phyloP scores from a whole-genome alignment of 2,888 invertebrate species.

The Anarsia innoxiella region DNA sequence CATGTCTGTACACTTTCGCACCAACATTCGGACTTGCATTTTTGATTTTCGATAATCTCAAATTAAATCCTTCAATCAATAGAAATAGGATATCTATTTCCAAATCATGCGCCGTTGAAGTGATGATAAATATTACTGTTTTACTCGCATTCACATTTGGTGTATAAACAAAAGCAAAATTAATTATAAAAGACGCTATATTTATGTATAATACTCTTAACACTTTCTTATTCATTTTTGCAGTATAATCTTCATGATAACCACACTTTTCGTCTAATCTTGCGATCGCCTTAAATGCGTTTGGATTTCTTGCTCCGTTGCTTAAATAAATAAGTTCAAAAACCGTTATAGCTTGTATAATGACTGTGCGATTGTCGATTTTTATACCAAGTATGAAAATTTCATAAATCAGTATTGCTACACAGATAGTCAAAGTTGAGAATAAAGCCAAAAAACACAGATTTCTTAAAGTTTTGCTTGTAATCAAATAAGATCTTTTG shows the following conservation, averaged over 20 bases:
- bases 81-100: constrained; percentile 40
- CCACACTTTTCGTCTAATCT: constrained; percentile 39
- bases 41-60: constrained; percentile 32
- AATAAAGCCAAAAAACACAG: too few relatives aligned
- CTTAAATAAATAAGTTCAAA: constrained; percentile 27
- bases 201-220: constrained; percentile 30
- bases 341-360: constrained; percentile 19
- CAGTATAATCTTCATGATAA: constrained; percentile 21
- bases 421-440: too few relatives aligned
- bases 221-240: constrained; percentile 20
- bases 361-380: too few relatives aligned
- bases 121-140: constrained; percentile 26
- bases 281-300: constrained; percentile 27
- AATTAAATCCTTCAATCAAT: constrained; percentile 39
- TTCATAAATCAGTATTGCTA: too few relatives aligned
- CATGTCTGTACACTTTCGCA: constrained; percentile 38
- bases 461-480: too few relatives aligned
- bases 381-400: too few relatives aligned
- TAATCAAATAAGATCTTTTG: too few relatives aligned
- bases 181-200: constrained; percentile 8
- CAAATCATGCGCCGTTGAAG: constrained; percentile 40
- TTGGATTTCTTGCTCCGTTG: constrained; percentile 22
- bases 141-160: constrained; percentile 16
- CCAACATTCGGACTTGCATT: constrained; percentile 25
- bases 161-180: constrained; percentile 1